These are phyloP conservation scores for Cataglyphis livida DNA, from an alignment of 2,888 invertebrate genomes.

Conservation along the genomic window DNA sequence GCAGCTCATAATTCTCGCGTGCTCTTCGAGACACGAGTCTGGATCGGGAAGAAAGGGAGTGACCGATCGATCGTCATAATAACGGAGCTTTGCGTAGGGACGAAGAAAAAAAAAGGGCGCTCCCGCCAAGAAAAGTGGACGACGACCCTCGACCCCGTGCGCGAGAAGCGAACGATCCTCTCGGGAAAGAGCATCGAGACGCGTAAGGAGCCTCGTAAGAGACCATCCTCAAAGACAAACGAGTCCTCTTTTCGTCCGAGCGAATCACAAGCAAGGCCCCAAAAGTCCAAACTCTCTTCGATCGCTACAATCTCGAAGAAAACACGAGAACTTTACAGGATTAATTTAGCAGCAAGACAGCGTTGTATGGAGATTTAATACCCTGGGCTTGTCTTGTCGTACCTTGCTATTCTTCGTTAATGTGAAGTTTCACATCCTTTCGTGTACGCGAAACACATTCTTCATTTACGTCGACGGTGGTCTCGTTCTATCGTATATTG, in stretches of 20 bases:
- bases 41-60: conserved; percentile 46
- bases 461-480: conserved; percentile 10
- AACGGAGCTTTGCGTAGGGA: conserved; percentile 65
- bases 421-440: not conserved
- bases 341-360: conserved; percentile 20
- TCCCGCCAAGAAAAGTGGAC: conserved; percentile 62
- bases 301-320: not conserved
- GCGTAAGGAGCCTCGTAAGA: conserved; percentile 56
- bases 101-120: conserved; percentile 58
- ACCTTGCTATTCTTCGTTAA: not conserved
- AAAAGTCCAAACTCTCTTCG: not conserved
- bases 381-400: not conserved
- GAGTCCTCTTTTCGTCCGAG: conserved; percentile 30
- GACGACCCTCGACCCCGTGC: conserved; percentile 60
- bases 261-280: conserved; percentile 22
- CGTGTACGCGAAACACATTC: not conserved
- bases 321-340: conserved; percentile 6
- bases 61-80: conserved; percentile 71
- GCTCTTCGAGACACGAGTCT: conserved; percentile 25
- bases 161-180: conserved; percentile 64
- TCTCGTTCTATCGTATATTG: not conserved
- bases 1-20: conserved; percentile 8
- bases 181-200: conserved; percentile 60
- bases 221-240: conserved; percentile 48
- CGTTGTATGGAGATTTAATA: conserved; percentile 29